phyloP scores from a whole-genome alignment of 2,113 vertebrate genomes.

The Connochaetes taurinus region DNA sequence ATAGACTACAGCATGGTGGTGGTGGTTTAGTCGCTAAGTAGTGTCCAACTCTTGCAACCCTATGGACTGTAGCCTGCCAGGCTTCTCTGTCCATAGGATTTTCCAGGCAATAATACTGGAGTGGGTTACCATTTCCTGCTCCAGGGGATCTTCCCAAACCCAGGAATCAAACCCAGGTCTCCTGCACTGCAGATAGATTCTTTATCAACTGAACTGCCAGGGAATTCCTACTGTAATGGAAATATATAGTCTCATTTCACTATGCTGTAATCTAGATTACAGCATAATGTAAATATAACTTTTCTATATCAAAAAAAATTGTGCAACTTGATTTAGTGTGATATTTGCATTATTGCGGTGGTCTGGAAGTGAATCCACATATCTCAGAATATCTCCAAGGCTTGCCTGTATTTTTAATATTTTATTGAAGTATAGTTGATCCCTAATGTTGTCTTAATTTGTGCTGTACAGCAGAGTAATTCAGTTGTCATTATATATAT shows the following conservation, averaged over 20 bases:
- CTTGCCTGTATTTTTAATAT: background rate
- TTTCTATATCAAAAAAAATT: too few relatives aligned
- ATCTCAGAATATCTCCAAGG: background rate
- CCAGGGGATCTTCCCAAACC: background rate
- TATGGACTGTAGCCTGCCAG: background rate
- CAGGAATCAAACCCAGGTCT: background rate
- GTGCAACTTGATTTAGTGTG: background rate
- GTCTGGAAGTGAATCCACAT: background rate
- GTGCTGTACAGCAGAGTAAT: background rate
- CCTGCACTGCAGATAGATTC: background rate
- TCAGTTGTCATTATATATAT: background rate
- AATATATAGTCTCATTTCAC: background rate
- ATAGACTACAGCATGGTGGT: background rate
- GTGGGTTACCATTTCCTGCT: background rate
- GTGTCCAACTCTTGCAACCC: rapidly evolving
- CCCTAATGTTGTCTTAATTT: background rate
- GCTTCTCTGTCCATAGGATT: background rate
- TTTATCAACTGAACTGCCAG: background rate
- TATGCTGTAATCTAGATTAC: background rate
- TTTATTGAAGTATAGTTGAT: background rate
- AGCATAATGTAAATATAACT: background rate
- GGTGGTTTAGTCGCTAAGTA: background rate
- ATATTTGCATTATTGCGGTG: background rate
- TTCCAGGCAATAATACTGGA: background rate
- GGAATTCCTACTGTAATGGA: background rate